Base-by-base conservation (phyloP, 1,140 invertebrate species). In the Vanessa atalanta region DNA sequence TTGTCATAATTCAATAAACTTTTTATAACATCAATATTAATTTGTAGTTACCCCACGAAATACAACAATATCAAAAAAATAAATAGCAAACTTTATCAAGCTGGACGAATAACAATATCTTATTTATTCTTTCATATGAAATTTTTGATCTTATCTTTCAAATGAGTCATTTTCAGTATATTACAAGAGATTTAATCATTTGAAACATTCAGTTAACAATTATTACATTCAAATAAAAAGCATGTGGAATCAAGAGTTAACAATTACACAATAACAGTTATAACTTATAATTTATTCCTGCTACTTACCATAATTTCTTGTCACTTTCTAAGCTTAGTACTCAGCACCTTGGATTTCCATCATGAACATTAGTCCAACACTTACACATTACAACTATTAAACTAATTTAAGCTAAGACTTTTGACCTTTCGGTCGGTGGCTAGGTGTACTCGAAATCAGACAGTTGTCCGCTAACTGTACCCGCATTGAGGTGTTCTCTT, bases 381-480 rank as follows among this genome's bases (percentile, higher is more conserved):
- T 65, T 61, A 31, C 57, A 61, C 57, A 61, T 11, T 55, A 55
- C 9, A 61, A 2, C 8, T 57, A 57, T n/a, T 57, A 12, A 57
- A 57, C 16, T 57, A 57, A 63, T 57, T 61, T 66, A 12, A 84
- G 80, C 86, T 92, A 92, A 72, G 88, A 89, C 69, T 88, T 90
- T 70, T 90, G 84, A 15, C 82, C 83, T 69, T 88, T 89, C 8
- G 83, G 79, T 77, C 87, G 80, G 60, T 87, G 85, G 53, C 70
- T 81, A n/a, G 12, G 57, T 61, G 72, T 61, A 48, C 70, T 75
- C 20, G 79, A 48, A 1, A 86, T 81, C 81, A 92, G 85, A 65
- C 91, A 90, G 70, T 92, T 92, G 64, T 93, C 89, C 0, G 85
- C 82, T 7, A 93, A 76, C 66, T 93, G 88, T 69, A 88, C 79